Percentiles rank a stretch among this genome's conserved stretches.
phyloP scores from a whole-genome alignment of 1,140 invertebrate species.

The Cyclargus thomasi region DNA sequence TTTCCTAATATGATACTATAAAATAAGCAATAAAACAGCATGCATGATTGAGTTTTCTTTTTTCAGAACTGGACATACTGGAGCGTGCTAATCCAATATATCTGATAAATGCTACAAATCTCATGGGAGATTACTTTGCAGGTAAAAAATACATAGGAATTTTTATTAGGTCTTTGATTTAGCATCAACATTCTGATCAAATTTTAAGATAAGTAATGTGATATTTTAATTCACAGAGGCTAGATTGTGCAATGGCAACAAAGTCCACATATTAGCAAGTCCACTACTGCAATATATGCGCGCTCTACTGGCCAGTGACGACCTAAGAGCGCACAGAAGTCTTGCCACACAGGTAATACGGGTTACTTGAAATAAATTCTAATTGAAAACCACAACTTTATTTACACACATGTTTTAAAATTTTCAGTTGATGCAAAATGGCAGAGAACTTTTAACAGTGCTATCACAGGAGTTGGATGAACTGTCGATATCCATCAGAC shows the following conservation, averaged over 20 bases:
- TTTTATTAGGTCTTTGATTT: too few species aligned
- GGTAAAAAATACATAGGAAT: conserved; percentile 32
- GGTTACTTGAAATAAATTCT: too few species aligned
- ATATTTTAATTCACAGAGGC: conserved; percentile 46
- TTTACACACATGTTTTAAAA: not conserved
- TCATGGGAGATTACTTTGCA: conserved; percentile 67
- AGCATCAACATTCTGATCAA: too few species aligned
- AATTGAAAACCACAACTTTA: too few species aligned
- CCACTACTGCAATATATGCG: conserved; percentile 56
- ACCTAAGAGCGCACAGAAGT: conserved; percentile 53
- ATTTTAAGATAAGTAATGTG: too few species aligned
- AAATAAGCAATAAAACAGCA: too few species aligned
- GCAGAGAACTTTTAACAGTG: conserved; percentile 54
- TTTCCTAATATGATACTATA: not conserved
- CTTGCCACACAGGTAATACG: conserved; percentile 55
- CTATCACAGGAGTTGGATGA: conserved; percentile 57
- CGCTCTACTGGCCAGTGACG: conserved; percentile 48
- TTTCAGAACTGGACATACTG: conserved; percentile 59
- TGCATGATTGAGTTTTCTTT: conserved; percentile 16
- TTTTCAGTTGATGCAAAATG: conserved; percentile 67
- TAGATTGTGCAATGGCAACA: conserved; percentile 57
- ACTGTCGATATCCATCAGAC: conserved; percentile 57
- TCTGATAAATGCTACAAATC: conserved; percentile 58
- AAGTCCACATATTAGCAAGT: conserved; percentile 54
- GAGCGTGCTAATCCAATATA: conserved; percentile 55